Base-by-base conservation (phyloP, 2,888 invertebrate genomes). In the Microplitis manilae region DNA sequence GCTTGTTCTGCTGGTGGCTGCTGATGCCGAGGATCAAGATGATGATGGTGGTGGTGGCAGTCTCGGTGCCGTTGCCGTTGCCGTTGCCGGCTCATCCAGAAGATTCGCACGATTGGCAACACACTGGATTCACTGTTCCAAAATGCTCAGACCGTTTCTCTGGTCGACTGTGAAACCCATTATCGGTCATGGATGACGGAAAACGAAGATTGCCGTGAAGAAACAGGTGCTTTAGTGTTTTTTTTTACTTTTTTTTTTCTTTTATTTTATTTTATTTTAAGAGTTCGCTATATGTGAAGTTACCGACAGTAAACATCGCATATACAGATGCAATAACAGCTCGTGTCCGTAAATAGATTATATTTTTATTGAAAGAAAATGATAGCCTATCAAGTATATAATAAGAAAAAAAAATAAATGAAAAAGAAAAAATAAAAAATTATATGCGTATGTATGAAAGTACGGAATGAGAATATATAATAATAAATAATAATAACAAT, bases 101-200 rank as follows among this genome's bases (percentile, higher is more conserved):
- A 50, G 50, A 50, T 13, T 50, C 50, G 6, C 17, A 40, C 39
- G 30, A 72, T 72, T 72, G 62, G 71, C 50, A 50, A 73, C 68
- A 30, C 30, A 67, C 38, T 72, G 64, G 67, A 59, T 76, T 73
- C 13, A 38, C 50, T 50, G 9, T 30, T 50, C 50, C 8, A 50
- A 72, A 61, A 76, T 17, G 65, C 15, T 20, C 61, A 76, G 65
- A 50, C 72, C 30, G 41, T 73, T 77, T 73, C 60, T 68, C 62
- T 68, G 62, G 68, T 68, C 73, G 71, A 68, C 68, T 73, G 73
- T 72, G 61, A 73, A 76, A 68, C 60, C 77, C 50, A 77, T 73
- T 73, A 73, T 77, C 68, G 68, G 77, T 77, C 77, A 77, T 68
- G 77, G 77, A 73, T 77, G 77, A 77, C 68, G 73, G 68, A 73